Percentiles rank a stretch among this genome's conserved stretches.
Evolutionary conservation across 2,113 vertebrate genomes (phyloP).

Genomic region (Lagenorhynchus albirostris): DNA sequence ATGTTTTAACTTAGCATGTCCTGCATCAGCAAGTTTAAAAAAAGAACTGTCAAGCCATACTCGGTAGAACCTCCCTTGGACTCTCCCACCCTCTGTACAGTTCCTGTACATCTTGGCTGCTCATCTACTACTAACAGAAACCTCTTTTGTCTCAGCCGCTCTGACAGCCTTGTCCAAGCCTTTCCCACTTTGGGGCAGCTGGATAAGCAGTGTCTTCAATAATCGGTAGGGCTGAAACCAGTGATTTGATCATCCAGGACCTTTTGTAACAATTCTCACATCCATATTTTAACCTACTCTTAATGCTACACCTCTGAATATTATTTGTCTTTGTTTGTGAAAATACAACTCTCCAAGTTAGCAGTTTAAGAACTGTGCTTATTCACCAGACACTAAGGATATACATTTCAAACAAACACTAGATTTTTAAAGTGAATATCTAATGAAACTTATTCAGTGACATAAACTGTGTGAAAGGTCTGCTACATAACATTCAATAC

Average conservation of each 20-base stretch:
- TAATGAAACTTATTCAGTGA: not conserved
- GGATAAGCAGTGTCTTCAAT: not conserved
- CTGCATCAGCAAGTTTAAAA: constrained; percentile 11
- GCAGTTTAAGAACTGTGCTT: not conserved
- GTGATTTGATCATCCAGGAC: not conserved
- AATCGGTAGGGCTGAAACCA: not conserved
- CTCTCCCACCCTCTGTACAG: not conserved
- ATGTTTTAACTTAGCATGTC: constrained; percentile 3
- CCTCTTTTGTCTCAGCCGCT: not conserved
- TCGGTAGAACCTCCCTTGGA: not conserved
- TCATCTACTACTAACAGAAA: not conserved
- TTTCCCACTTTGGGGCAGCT: not conserved
- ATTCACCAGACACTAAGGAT: not conserved
- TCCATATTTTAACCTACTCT: not conserved
- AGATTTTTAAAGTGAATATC: not conserved
- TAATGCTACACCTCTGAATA: not conserved
- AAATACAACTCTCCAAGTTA: not conserved
- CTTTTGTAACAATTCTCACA: not conserved
- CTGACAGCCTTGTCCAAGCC: not conserved
- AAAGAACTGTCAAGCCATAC: not conserved
- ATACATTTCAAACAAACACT: not conserved
- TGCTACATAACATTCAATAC: not conserved
- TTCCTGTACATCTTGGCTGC: constrained; percentile 14
- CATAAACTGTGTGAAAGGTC: not conserved
- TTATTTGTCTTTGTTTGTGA: not conserved